Evolutionary conservation across 2,888 invertebrate genomes (phyloP).

Genomic region (Stictocephala bisonia): DNA sequence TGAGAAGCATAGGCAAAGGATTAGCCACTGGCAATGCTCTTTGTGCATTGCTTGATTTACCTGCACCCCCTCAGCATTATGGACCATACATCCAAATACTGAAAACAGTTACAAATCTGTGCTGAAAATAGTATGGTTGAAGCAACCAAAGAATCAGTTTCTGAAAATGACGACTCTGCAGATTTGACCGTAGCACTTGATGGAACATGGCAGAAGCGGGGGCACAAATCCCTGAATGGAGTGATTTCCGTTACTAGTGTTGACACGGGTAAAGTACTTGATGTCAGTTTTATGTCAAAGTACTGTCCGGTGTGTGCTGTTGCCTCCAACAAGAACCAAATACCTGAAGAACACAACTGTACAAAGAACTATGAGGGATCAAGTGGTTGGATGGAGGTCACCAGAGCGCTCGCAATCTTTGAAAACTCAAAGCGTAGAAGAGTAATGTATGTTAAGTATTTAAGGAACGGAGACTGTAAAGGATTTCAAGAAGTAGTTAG

Average conservation of each 20-base stretch:
- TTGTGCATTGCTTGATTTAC: conserved; percentile 16
- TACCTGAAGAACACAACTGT: neutral
- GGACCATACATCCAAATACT: conserved; percentile 14
- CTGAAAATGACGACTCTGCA: neutral
- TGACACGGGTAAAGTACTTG: conserved; percentile 35
- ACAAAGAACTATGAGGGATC: too few species aligned
- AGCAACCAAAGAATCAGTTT: conserved; percentile 20
- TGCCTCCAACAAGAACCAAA: neutral
- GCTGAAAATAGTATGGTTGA: conserved; percentile 15
- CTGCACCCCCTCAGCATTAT: conserved; percentile 12
- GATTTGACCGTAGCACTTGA: conserved; percentile 14
- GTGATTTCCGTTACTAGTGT: conserved; percentile 6
- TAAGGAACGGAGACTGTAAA: too few species aligned
- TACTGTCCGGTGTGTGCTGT: conserved; percentile 14
- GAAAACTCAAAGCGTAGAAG: too few species aligned
- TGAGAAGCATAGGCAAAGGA: conserved; percentile 21
- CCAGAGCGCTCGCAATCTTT: too few species aligned
- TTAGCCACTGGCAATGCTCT: conserved; percentile 2
- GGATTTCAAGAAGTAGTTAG: too few species aligned
- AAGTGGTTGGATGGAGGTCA: too few species aligned
- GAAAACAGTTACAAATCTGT: neutral
- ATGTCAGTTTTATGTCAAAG: conserved; percentile 32
- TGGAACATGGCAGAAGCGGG: conserved; percentile 18
- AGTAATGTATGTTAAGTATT: too few species aligned
- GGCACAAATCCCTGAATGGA: conserved; percentile 23